These are phyloP conservation scores for Neopipo cinnamomea DNA, from an alignment of 2,113 vertebrate genomes.

Conservation along the genomic window DNA sequence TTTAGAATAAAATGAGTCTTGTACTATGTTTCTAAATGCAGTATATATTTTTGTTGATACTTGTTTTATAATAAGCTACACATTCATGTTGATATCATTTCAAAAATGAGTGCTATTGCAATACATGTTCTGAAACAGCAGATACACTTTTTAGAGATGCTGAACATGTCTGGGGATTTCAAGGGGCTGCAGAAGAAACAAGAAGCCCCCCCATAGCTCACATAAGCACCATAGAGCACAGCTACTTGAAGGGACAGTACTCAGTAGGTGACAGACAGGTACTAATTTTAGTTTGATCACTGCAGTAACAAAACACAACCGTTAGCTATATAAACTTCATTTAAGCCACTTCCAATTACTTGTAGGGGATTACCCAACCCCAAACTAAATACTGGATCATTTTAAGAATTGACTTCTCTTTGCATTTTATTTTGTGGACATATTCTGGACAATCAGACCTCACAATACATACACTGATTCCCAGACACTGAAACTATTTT, in stretches of 20 bases:
- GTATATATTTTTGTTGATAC: neutral
- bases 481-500: neutral
- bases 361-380: fast-evolving
- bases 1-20: neutral
- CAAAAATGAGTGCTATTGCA: neutral
- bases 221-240: fast-evolving
- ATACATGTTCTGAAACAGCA: neutral
- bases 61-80: neutral
- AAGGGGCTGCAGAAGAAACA: neutral
- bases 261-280: neutral
- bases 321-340: neutral
- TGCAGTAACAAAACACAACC: neutral
- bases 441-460: neutral
- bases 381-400: neutral
- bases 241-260: neutral
- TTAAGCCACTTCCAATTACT: neutral
- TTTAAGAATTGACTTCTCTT: neutral
- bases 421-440: neutral
- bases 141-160: neutral
- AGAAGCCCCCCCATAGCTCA: neutral
- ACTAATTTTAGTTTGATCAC: neutral
- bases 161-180: neutral
- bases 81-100: neutral
- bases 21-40: neutral
- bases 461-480: neutral